Evolutionary conservation across 1,140 invertebrate genomes (phyloP), one percentile per base, ranked within the genome.

Genomic region (Centruroides vittatus): DNA sequence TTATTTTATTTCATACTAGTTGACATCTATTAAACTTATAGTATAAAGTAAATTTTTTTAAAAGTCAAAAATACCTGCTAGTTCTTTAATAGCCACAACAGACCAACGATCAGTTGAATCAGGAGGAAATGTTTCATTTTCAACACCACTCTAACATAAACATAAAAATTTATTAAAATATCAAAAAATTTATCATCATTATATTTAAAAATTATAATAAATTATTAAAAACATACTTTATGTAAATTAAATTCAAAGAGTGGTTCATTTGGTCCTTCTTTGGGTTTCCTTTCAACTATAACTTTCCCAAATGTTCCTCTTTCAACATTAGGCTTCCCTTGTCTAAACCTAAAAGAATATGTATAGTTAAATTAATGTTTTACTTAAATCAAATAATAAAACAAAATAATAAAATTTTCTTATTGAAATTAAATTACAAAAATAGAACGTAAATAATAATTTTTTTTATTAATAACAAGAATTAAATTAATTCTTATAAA

Each of bases 171-270:
- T 61, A 46, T 41, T 35, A 8, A n/a, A 57, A 58, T 23, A 12
- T 41, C 8, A 41, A 41, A 41, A 41, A 41, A 41, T 41, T 41
- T 41, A 6, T 6, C 8, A 41, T 5, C 41, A 41, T 6, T 6
- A 41, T 41, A 6, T 41, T 41, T 8, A 41, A 41, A 5, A 1
- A 6, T 41, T 41, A 2, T 6, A 41, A 8, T 8, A 41, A 41
- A 41, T 41, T 41, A 41, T 41, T 41, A 6, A 2, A 41, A 41
- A 53, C 51, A 34, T 63, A 70, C 69, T 62, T 72, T 72, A 52
- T 71, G 67, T 12, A 72, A 56, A 55, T 72, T 72, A 49, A 72
- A 72, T 59, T 72, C 70, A 62, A 72, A 72, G 9, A 72, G 35
- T 13, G 57, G 51, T 34, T 72, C 69, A 12, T 68, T 66, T n/a